Percentiles rank a stretch among this genome's conserved stretches.
Conservation (phyloP, 2,888 invertebrate genomes). For the Tipula helvola region DNA sequence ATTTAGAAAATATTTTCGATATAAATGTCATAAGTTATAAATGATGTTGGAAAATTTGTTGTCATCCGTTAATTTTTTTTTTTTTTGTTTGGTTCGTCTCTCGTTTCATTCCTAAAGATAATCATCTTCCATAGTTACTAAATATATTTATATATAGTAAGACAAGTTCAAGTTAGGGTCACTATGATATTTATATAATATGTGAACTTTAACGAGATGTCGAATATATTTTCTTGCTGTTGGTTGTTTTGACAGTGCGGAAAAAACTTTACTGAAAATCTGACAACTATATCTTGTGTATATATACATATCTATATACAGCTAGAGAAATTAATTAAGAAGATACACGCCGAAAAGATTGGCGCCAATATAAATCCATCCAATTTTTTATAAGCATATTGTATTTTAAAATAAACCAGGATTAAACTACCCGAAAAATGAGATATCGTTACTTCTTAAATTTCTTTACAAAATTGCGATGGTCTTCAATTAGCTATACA, state of each 20-base stretch:
- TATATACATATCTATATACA: background rate
- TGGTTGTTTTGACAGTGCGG: background rate
- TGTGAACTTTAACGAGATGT: background rate
- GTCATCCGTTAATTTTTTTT: background rate
- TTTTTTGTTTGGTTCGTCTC: background rate
- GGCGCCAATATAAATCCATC: background rate
- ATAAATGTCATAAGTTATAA: background rate
- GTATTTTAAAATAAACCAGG: too few relatives aligned
- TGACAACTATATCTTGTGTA: background rate
- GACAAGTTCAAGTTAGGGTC: background rate
- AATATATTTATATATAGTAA: too few relatives aligned
- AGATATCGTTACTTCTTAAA: too few relatives aligned
- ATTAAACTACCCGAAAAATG: too few relatives aligned
- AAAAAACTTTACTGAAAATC: background rate
- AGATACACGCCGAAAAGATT: background rate
- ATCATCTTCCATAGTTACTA: background rate
- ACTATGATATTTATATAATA: background rate
- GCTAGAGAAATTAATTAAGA: background rate
- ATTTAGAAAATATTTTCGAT: background rate
- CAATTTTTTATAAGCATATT: too few relatives aligned
- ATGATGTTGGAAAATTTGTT: background rate
- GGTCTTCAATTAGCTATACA: background rate
- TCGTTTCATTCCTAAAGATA: background rate
- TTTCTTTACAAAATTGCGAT: background rate
- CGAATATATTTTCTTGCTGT: background rate